Percentiles rank a stretch among this genome's conserved stretches.
These are phyloP conservation scores for Ptilodon capucinus DNA, from an alignment of 2,888 invertebrate species.

Conservation along the genomic window DNA sequence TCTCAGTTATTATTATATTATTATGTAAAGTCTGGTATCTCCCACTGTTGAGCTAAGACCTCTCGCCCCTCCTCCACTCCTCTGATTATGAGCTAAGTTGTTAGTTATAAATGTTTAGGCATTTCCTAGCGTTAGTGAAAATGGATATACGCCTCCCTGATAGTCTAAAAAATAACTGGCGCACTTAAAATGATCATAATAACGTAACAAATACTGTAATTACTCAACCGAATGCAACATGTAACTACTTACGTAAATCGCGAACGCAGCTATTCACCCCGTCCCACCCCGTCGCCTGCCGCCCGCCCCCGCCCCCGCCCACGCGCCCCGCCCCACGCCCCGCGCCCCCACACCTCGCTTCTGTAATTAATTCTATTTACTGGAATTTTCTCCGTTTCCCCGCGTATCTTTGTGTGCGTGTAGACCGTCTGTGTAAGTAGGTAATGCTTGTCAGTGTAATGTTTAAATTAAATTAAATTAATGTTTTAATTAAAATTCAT, in stretches of 20 bases:
- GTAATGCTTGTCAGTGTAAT: background rate
- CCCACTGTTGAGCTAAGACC: no score
- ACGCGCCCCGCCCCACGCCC: conserved; percentile 30
- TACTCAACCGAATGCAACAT: background rate
- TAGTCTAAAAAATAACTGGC: no score
- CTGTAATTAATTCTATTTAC: conserved; percentile 66
- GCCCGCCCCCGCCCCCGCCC: conserved; percentile 29
- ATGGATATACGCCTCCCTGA: no score
- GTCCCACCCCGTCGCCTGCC: background rate
- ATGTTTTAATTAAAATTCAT: no score
- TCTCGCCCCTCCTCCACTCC: no score
- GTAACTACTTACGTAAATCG: background rate
- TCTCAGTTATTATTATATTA: no score
- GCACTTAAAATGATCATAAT: no score
- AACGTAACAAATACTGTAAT: background rate
- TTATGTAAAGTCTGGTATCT: no score
- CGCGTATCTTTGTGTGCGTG: conserved; percentile 11
- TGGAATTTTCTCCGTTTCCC: conserved; percentile 41
- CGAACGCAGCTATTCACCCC: conserved; percentile 2
- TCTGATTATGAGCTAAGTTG: no score
- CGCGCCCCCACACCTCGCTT: conserved; percentile 31
- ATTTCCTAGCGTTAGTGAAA: no score
- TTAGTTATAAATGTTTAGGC: no score
- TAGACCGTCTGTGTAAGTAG: conserved; percentile 1
- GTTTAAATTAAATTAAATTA: background rate